A percentile compares a stretch with the other conserved stretches of the same genome.
phyloP scores from a whole-genome alignment of 2,113 vertebrate genomes.

The Nannospalax galili region DNA sequence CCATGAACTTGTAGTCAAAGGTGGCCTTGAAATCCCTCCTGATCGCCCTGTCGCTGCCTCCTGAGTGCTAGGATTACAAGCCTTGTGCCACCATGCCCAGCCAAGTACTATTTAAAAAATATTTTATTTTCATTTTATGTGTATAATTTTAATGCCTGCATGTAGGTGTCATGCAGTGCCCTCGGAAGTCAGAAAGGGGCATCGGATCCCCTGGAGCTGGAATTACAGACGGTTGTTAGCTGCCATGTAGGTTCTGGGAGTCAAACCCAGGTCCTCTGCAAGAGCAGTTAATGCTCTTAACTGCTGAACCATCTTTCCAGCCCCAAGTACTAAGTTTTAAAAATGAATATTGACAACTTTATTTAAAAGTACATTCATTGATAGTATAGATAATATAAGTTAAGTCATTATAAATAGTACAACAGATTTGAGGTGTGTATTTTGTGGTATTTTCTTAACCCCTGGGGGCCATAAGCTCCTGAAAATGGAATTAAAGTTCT shows the following conservation, averaged over 20 bases:
- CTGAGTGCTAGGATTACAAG: background rate
- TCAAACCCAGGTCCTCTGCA: too few species aligned
- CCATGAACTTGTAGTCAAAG: background rate
- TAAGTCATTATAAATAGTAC: background rate
- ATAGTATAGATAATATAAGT: background rate
- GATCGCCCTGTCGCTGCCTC: background rate
- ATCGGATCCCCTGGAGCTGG: too few species aligned
- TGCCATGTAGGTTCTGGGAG: too few species aligned
- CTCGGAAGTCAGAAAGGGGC: too few species aligned
- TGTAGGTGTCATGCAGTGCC: too few species aligned
- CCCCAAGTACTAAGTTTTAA: background rate
- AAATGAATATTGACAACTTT: background rate
- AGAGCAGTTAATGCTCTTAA: too few species aligned
- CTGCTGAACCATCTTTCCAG: too few species aligned
- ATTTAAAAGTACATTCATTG: background rate
- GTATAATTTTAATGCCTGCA: too few species aligned
- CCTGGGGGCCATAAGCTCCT: background rate
- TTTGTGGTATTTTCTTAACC: background rate
- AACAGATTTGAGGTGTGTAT: background rate
- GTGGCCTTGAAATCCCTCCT: background rate
- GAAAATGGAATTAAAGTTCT: background rate
- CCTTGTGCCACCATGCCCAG: background rate
- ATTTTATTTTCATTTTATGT: too few species aligned
- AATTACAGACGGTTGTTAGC: too few species aligned
- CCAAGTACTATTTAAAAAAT: too few species aligned